A percentile compares a stretch with the other conserved stretches of the same genome.
phyloP scores from a whole-genome alignment of 2,888 invertebrate species.

The Ochlodes sylvanus region DNA sequence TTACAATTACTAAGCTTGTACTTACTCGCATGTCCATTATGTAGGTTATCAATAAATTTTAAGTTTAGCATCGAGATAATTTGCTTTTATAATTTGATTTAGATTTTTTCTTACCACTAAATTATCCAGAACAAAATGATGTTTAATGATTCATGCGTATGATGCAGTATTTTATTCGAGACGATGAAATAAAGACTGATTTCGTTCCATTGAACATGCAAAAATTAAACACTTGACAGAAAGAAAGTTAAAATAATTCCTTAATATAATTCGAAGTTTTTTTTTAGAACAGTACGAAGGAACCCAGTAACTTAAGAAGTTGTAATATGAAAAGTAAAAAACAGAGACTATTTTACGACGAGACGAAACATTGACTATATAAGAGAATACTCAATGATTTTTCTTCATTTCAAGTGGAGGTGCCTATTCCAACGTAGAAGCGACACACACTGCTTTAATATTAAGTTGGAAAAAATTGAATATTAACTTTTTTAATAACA shows the following conservation, averaged over 20 bases:
- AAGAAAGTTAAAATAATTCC: constrained; percentile 29
- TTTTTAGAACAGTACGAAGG: constrained; percentile 18
- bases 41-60: background rate
- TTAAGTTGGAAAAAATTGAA: too few relatives aligned
- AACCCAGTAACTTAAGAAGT: constrained; percentile 34
- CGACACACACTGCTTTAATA: constrained; percentile 26
- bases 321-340: constrained; percentile 32
- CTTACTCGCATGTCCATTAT: background rate
- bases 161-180: constrained; percentile 27
- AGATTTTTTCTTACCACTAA: constrained; percentile 21
- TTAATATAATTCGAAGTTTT: constrained; percentile 13
- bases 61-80: constrained; percentile 4
- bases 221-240: constrained; percentile 37
- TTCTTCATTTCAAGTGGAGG: constrained; percentile 37
- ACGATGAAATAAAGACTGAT: constrained; percentile 22
- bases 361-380: constrained; percentile 38
- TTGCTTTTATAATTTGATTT: constrained; percentile 9
- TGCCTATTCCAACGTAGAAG: constrained; percentile 23
- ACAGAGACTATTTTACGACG: constrained; percentile 36
- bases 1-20: constrained; percentile 23
- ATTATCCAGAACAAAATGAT: constrained; percentile 8
- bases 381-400: constrained; percentile 32
- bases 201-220: constrained; percentile 33
- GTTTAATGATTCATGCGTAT: constrained; percentile 35
- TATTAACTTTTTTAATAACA: background rate